Conservation (phyloP, 2,888 invertebrate genomes). For the Orchesellides sinensis region DNA sequence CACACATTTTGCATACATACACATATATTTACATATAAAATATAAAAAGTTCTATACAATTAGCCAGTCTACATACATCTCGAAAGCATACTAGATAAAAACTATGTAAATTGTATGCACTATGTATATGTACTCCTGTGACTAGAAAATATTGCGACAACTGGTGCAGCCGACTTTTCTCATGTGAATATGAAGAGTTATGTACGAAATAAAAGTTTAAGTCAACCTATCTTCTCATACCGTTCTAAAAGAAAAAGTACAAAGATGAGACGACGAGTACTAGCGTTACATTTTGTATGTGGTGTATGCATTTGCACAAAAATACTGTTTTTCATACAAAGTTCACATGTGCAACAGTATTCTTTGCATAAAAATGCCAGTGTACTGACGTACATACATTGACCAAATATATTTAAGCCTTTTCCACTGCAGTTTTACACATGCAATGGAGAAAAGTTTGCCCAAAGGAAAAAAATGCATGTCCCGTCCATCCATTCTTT, state of each 20-base stretch:
- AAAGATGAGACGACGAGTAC: not conserved
- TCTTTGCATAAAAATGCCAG: too few species aligned
- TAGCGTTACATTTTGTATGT: too few species aligned
- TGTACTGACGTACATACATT: too few species aligned
- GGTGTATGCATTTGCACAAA: too few species aligned
- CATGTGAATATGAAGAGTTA: constrained; percentile 29
- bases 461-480: constrained; percentile 10
- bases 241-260: not conserved
- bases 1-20: constrained; percentile 3
- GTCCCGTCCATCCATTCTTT: not conserved
- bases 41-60: not conserved
- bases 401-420: too few species aligned
- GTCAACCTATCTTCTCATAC: constrained; percentile 30
- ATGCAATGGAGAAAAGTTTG: constrained; percentile 47
- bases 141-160: constrained; percentile 26
- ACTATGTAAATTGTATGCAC: too few species aligned
- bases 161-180: constrained; percentile 31
- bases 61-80: constrained; percentile 26
- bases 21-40: not conserved
- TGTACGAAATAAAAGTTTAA: constrained; percentile 19
- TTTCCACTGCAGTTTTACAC: not conserved
- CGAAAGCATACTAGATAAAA: constrained; percentile 7
- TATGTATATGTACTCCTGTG: too few species aligned
- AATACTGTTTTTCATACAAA: too few species aligned
- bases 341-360: too few species aligned